Conservation (phyloP, 2,797 vertebrate species). For the Chelidonichthys spinosus region DNA sequence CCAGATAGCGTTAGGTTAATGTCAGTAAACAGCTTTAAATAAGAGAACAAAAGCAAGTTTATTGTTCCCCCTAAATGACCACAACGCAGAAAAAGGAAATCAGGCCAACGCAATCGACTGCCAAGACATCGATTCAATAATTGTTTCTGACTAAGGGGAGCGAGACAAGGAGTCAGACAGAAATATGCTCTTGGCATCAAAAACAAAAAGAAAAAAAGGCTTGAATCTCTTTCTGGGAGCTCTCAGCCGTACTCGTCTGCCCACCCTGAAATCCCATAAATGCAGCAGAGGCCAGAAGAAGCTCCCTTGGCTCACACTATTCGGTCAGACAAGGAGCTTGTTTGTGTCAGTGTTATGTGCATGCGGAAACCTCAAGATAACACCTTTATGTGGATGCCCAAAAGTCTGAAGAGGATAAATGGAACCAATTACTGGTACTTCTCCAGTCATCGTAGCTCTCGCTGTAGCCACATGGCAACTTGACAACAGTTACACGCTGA, state of each 20-base stretch:
- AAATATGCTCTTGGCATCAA: conserved; percentile 40
- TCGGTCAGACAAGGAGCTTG: neutral
- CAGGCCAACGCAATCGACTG: conserved; percentile 8
- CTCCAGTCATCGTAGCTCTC: conserved; percentile 31
- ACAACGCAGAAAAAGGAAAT: conserved; percentile 25
- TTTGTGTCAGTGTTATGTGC: conserved; percentile 32
- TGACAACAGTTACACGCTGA: conserved; percentile 49
- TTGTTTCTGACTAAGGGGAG: conserved; percentile 40
- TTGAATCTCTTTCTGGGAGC: conserved; percentile 25
- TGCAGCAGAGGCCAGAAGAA: conserved; percentile 37
- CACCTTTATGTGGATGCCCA: conserved; percentile 39
- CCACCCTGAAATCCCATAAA: conserved; percentile 40
- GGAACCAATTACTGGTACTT: conserved; percentile 63
- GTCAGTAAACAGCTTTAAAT: conserved; percentile 65
- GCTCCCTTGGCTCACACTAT: conserved; percentile 19
- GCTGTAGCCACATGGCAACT: conserved; percentile 37
- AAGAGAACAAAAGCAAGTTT: conserved; percentile 59
- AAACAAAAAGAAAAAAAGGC: neutral
- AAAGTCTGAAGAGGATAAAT: conserved; percentile 67
- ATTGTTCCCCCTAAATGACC: conserved; percentile 61
- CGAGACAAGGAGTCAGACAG: conserved; percentile 7
- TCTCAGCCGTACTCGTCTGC: conserved; percentile 25
- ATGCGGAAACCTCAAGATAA: conserved; percentile 21
- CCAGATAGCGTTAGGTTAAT: conserved; percentile 53
- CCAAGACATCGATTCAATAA: conserved; percentile 53